Evolutionary conservation across 2,113 vertebrate species (phyloP), one percentile per base, ranked within the genome.

Genomic region (Plotosus lineatus): DNA sequence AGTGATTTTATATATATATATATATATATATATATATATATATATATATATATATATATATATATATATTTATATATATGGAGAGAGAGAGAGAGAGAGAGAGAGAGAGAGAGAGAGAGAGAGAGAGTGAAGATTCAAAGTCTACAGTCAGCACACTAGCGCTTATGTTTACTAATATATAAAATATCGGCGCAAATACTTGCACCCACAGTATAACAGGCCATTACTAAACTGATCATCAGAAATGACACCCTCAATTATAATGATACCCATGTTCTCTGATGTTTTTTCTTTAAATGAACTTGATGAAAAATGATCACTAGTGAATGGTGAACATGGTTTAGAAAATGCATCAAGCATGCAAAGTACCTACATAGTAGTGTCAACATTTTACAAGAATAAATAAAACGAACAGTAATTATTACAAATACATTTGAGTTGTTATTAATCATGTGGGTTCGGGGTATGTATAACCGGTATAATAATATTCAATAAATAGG

Each of bases 401-500:
- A 21, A 77, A 50, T 53, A 10, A 76, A 81, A 75, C 42, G 65
- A 68, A 84, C 46, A 23, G 50, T 87, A 82, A 85, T 85, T 77
- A 82, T 87, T 85, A 84, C 82, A 82, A 85, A 87, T 87, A 81
- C 68, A 83, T 81, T 71, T 36, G 40, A 26, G 55, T 82, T 65
- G 61, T 71, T 75, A 85, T 87, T 87, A 81, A 87, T 85, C 82
- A 84, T 77, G 44, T 23, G 65, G 28, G 69, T 73, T 74, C 26
- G 48, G 44, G 74, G 82, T 79, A 79, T 71, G 80, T 78, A 87
- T 81, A 81, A 79, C 60, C 51, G 82, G 60, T 84, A 74, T 77
- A 73, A 85, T 87, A 80, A 78, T 50, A 69, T 72, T 79, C 51
- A 65, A 87, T 85, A 84, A 87, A 87, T 77, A 85, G 79, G 76